Evolutionary conservation across 2,113 vertebrate genomes (phyloP), one percentile per base, ranked within the genome.

Genomic region (Lepus americanus): DNA sequence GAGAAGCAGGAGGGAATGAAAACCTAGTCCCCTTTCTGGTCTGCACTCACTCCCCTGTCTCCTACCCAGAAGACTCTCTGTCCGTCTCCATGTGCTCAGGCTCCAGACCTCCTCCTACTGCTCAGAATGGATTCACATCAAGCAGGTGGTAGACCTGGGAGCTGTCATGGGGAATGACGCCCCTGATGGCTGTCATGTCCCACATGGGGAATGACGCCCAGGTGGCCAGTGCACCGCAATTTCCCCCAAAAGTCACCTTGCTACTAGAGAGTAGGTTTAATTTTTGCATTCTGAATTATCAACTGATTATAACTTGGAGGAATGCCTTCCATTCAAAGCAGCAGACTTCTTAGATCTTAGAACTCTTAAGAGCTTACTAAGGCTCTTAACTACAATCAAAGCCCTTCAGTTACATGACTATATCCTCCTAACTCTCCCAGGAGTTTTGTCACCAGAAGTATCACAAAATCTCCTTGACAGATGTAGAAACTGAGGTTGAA

Each of bases 281-380:
- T 27, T 85, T 89, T 72, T 72, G 66, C n/a, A 51, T 22, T 22
- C 0, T 3, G 23, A 77, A 92, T 27, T 31, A 78, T 61, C 16
- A 66, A 80, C 9, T 63, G 8, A 63, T 39, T 69, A 36, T 49
- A 80, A 44, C 23, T 64, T 12, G 67, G 31, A 87, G 67, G 84
- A 84, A 94, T 39, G 13, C 13, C 78, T 81, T 78, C 20, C 69
- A 73, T 17, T n/a, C 33, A 51, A 74, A 82, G 69, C 23, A 74
- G 63, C 63, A 64, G 51, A 90, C 49, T 90, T 72, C 49, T 81
- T 90, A 81, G 86, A 86, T 64, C 82, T 63, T 72, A 77, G 82
- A 90, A 83, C 19, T 59, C 33, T 78, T 61, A 25, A 81, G 44
- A 64, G 69, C 27, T 51, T 51, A 9, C 36, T 19, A 36, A 55